Base-by-base conservation (phyloP, 2,113 vertebrate genomes). In the Percopsis transmontana region DNA sequence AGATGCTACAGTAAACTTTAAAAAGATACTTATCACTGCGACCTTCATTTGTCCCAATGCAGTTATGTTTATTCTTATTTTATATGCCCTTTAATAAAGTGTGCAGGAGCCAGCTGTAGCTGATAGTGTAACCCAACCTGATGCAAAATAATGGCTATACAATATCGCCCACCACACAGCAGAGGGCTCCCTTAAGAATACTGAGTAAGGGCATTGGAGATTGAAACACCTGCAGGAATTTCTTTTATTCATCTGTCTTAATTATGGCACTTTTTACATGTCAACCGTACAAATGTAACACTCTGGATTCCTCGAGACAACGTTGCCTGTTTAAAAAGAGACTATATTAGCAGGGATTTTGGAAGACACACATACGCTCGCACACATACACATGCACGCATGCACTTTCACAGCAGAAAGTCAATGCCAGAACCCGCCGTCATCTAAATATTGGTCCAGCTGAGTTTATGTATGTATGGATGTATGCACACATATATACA, bases 231-330 rank as follows among this genome's bases (percentile, higher is more conserved):
- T 54, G 8, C 0, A 45, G 16, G 8, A 12, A 41, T 2, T 2
- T 62, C 16, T 33, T 80, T 57, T 44, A 68, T 71, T 81, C 65
- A 75, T 55, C 76, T 62, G 67, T 47, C 66, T 86, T 90, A 85
- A 87, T 86, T 89, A 90, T 91, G 90, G 90, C 87, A 91, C 90
- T 87, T 87, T 90, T 68, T 86, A 91, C 88, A 89, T 77, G 74
- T 84, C 76, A 86, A 33, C 68, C 2, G 79, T 81, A 87, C 82
- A 80, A 86, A 87, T 60, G 78, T 69, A 74, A 82, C 80, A 80
- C 84, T 74, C 71, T 67, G 68, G 66, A 62, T 77, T 69, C 56
- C 20, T 48, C 16, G 5, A 70, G 50, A 61, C 50, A 45, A 72
- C 63, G 16, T 42, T 47, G 65, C 58, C 59, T 45, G 40, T 72